Base-by-base conservation (phyloP, 2,797 vertebrate species). In the Hippoglossus hippoglossus region DNA sequence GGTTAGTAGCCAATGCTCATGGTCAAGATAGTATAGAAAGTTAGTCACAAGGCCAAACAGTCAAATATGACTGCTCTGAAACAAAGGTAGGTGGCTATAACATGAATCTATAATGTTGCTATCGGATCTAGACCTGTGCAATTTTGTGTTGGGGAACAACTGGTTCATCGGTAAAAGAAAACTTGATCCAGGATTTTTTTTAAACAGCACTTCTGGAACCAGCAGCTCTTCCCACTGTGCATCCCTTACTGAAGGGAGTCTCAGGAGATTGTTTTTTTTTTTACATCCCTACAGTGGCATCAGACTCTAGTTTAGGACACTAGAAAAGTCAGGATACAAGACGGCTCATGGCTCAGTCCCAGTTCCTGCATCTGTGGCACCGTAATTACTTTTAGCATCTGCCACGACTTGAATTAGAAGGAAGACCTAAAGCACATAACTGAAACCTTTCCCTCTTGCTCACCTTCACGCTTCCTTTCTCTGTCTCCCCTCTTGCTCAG, bases 371-470 rank as follows among this genome's bases (percentile, higher is more conserved):
- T 55, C 78, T 31, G 31, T 39, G 66, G 21, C 34, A 46, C 76
- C 53, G 10, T 81, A 77, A 89, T 87, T 80, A 83, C 78, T 73
- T 86, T 79, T 70, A 70, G 62, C 53, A 58, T 41, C 28, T 24
- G 78, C 50, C 62, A 73, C 22, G 3, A 70, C 44, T 19, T 53
- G 72, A 81, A 87, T 87, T 69, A 78, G 54, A 80, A 76, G 39
- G 24, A 68, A 71, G 75, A 83, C 68, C 67, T 16, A 11, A 28
- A 65, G 70, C 58, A 60, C 63, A 69, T 73, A 80, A 75, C 86
- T 86, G 71, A 73, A 69, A 36, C 13, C 54, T 49, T 22, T 47
- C 55, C 39, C 70, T 67, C 24, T 41, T 8, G 22, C 41, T 61
- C 24, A 73, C 74, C 70, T 81, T 67, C 66, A 63, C 71, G 68